phyloP scores from a whole-genome alignment of 2,113 vertebrate genomes.

The Delphinapterus leucas region DNA sequence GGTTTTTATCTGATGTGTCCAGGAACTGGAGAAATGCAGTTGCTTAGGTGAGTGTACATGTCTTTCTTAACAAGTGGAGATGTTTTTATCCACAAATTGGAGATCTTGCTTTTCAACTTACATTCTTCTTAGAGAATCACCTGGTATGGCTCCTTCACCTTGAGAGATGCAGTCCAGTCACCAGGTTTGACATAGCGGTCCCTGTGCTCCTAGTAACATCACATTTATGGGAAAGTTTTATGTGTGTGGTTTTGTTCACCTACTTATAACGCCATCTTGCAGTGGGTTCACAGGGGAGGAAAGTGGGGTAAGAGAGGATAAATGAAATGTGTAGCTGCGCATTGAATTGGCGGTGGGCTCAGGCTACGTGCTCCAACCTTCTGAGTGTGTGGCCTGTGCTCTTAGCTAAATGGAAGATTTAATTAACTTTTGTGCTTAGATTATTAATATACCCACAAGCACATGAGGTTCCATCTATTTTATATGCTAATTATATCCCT shows the following conservation, averaged over 20 bases:
- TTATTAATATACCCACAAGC: background rate
- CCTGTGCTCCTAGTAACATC: background rate
- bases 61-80: conserved; percentile 29
- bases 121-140: background rate
- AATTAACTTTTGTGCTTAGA: background rate
- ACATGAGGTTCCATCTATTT: background rate
- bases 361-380: background rate
- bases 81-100: background rate
- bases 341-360: background rate
- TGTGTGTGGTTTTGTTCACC: background rate
- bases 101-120: background rate
- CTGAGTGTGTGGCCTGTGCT: background rate
- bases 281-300: background rate
- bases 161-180: background rate
- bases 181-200: background rate
- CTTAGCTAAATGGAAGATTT: background rate
- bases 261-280: background rate
- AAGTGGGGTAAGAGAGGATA: background rate
- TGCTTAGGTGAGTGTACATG: background rate
- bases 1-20: conserved; percentile 6
- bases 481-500: background rate
- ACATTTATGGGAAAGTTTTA: background rate
- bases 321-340: fast-evolving
- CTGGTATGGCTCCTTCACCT: background rate
- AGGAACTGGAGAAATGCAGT: background rate